A percentile compares a stretch with the other conserved stretches of the same genome.
These are phyloP conservation scores for Pentamera pediparva DNA, from an alignment of 53 echinoderm and acorn worm species.

Conservation along the genomic window DNA sequence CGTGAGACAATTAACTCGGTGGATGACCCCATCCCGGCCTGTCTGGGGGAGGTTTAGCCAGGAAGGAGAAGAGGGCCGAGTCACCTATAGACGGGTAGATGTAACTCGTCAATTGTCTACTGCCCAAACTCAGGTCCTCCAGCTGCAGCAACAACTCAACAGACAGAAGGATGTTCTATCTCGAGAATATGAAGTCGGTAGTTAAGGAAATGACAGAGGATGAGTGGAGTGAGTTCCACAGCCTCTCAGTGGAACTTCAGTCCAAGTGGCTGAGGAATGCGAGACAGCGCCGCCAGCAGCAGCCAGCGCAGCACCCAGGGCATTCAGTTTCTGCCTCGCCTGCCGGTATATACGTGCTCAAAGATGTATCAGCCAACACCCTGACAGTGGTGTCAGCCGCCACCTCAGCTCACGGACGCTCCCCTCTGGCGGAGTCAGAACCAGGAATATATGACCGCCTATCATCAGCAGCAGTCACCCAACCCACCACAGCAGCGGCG, in stretches of 20 bases:
- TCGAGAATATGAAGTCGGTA: conserved; percentile 24
- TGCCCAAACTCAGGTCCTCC: conserved; percentile 26
- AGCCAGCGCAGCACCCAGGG: background rate
- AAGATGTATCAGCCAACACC: no score
- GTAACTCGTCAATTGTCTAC: conserved; percentile 23
- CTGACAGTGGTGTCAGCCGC: background rate
- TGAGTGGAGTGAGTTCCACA: conserved; percentile 23
- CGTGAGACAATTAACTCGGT: conserved; percentile 5
- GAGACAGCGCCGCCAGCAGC: background rate
- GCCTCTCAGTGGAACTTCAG: no score
- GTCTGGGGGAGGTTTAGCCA: conserved; percentile 8
- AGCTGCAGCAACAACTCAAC: conserved; percentile 24
- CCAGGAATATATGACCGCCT: background rate
- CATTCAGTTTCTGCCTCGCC: background rate
- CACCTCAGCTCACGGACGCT: background rate
- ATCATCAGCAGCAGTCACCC: no score
- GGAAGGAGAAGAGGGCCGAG: background rate
- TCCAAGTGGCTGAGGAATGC: no score
- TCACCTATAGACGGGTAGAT: conserved; percentile 21
- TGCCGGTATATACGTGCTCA: background rate
- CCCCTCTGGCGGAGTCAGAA: background rate
- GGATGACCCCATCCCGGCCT: conserved; percentile 19
- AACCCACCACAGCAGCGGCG: background rate
- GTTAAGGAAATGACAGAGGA: conserved; percentile 11
- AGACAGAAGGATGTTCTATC: conserved; percentile 26